Base-by-base conservation (phyloP, 2,888 invertebrate species). In the Eilema griseolum region DNA sequence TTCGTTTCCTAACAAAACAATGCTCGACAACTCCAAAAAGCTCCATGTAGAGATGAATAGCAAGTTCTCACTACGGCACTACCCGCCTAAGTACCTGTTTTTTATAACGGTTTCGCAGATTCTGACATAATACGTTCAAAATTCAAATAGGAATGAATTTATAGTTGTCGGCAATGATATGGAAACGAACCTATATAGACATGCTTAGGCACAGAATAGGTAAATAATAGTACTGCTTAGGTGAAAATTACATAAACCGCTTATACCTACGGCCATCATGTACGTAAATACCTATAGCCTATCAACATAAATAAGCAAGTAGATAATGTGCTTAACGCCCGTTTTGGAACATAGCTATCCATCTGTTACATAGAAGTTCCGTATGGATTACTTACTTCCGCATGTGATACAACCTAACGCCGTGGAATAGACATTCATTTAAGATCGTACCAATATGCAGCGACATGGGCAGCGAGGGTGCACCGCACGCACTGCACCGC, bases 111-210 rank as follows among this genome's bases (percentile, higher is more conserved):
- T 28, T 20, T 59, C 37, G 23, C 24, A 12, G 26, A 23, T 59
- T 52, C 28, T 31, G 59, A 70, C 37, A 61, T 37, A 66, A 57
- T 61, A 59, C 57, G 52, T 24, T 20, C 70, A 66, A 72, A 60
- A 59, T 70, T 24, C 20, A 28, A 31, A n/a, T n/a, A n/a, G n/a
- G n/a, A n/a, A n/a, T n/a, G n/a, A n/a, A n/a, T n/a, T n/a, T n/a
- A n/a, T n/a, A n/a, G n/a, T n/a, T n/a, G n/a, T n/a, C n/a, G n/a
- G n/a, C n/a, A n/a, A n/a, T n/a, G n/a, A 11, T 16, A 23, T 41
- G 41, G 14, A 41, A 46, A 20, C 5, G 46, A 20, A 46, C 20
- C 46, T 20, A 46, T 7, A 20, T 1, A 26, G 16, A 41, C 41
- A 63, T 33, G 31, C 31, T 8, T 33, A 33, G n/a, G n/a, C n/a